phyloP scores from a whole-genome alignment of 2,888 invertebrate genomes.

The Apodemia mormo region DNA sequence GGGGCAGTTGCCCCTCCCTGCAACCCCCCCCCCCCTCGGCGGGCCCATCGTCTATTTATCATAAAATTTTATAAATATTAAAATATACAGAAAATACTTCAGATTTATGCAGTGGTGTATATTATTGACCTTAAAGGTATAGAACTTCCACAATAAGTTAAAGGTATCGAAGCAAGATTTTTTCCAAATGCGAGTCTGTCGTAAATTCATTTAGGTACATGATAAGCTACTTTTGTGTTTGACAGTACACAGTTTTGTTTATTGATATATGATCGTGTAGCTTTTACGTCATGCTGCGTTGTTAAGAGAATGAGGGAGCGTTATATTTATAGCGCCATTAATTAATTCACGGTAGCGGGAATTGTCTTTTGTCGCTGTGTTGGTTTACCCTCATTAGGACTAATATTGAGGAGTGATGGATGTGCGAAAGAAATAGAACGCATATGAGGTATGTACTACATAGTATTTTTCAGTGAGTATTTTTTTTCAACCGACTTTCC shows the following conservation, averaged over 20 bases:
- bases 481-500: too few relatives aligned
- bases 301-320: constrained; percentile 14
- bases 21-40: too few relatives aligned
- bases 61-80: too few relatives aligned
- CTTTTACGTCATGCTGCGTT: constrained; percentile 11
- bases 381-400: constrained; percentile 15
- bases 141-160: not conserved
- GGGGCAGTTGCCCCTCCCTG: too few relatives aligned
- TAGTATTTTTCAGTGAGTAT: too few relatives aligned
- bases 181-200: not conserved
- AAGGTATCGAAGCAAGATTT: not conserved
- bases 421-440: not conserved
- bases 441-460: not conserved
- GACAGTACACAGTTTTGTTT: constrained; percentile 15
- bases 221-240: not conserved
- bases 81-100: too few relatives aligned
- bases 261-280: constrained; percentile 17
- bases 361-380: constrained; percentile 11
- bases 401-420: constrained; percentile 3
- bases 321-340: constrained; percentile 12
- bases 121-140: not conserved
- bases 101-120: too few relatives aligned
- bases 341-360: constrained; percentile 17
- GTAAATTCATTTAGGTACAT: constrained; percentile 14
- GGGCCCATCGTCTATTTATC: too few relatives aligned